Evolutionary conservation across 1,140 invertebrate genomes (phyloP).

Genomic region (Argopecten irradians): DNA sequence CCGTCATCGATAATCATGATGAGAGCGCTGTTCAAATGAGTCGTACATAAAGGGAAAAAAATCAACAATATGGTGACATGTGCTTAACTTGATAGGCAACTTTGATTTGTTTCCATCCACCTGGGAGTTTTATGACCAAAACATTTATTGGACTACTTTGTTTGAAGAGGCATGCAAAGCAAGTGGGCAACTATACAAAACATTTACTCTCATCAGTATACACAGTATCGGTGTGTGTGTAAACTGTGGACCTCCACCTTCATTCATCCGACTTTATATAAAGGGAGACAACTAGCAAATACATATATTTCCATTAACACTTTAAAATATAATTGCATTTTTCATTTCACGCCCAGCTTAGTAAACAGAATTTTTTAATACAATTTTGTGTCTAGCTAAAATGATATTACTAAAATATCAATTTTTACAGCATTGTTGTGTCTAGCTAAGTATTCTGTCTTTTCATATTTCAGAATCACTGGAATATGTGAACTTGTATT

Average conservation of each 20-base stretch:
- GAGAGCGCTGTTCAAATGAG: not conserved
- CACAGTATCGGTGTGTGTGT: not conserved
- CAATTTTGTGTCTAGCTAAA: too few relatives aligned
- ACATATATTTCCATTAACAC: not conserved
- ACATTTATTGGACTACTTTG: not conserved
- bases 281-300: not conserved
- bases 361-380: too few relatives aligned
- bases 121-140: not conserved
- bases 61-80: not conserved
- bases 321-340: not conserved
- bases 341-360: too few relatives aligned
- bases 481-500: too few relatives aligned
- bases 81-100: not conserved
- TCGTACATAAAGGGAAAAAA: not conserved
- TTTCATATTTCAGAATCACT: too few relatives aligned
- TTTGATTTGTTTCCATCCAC: not conserved
- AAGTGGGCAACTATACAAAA: conserved; percentile 61
- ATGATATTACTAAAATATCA: too few relatives aligned
- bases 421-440: too few relatives aligned
- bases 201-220: conserved; percentile 10
- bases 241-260: not conserved
- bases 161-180: conserved; percentile 62
- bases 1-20: not conserved
- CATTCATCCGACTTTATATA: not conserved
- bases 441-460: too few relatives aligned